Evolutionary conservation across 30 jellyfish, hydroid and myxozoan genomes (phyloP).

Genomic region (Turritopsis dohrnii): DNA sequence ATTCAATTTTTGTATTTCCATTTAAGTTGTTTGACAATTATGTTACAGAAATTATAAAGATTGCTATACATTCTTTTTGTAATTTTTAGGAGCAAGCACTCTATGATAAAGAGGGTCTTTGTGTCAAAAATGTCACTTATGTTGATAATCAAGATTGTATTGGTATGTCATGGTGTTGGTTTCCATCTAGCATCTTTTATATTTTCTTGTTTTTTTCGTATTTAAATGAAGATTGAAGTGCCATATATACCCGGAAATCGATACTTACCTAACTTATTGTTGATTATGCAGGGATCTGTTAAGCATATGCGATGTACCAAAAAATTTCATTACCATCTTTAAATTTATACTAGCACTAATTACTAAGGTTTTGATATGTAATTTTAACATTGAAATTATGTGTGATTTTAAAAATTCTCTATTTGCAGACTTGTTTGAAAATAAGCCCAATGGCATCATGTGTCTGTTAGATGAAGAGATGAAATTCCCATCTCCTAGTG

Average conservation of each 20-base stretch:
- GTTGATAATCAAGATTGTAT: conserved; percentile 94
- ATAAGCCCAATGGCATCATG: conserved; percentile 60
- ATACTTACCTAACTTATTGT: too few relatives aligned
- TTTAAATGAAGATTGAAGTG: too few relatives aligned
- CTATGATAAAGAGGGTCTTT: conserved; percentile 92
- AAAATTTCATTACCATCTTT: too few relatives aligned
- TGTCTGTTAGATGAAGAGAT: conserved; percentile 87
- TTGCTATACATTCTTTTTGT: not conserved
- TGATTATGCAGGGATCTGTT: too few relatives aligned
- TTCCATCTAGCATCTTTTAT: not conserved
- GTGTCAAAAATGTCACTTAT: conserved; percentile 76
- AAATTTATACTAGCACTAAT: too few relatives aligned
- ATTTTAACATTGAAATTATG: not conserved
- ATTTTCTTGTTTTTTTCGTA: too few relatives aligned
- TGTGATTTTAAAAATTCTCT: not conserved
- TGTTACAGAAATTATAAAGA: not conserved
- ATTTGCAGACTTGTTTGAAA: conserved; percentile 60
- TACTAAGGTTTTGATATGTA: not conserved
- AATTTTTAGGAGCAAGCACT: conserved; percentile 88
- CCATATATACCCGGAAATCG: too few relatives aligned
- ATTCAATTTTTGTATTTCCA: not conserved
- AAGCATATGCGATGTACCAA: too few relatives aligned
- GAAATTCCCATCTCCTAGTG: conserved; percentile 79
- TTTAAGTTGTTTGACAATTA: not conserved
- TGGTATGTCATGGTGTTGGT: conserved; percentile 34